Conservation (phyloP, 2,888 invertebrate genomes). For the Agapetus fuscipes region DNA sequence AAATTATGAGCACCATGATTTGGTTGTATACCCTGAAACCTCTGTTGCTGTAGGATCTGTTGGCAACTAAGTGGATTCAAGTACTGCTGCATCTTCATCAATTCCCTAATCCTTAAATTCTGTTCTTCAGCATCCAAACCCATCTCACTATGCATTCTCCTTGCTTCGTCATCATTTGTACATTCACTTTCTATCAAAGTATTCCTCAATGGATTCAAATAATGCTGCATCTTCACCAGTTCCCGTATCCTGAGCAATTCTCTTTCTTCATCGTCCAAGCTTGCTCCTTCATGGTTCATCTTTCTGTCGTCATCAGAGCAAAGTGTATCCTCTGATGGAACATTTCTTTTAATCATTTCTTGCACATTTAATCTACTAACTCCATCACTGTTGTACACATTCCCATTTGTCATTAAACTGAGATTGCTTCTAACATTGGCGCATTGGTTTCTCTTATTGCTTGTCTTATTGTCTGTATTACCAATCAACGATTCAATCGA, state of each 20-base stretch:
- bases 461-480: slow-evolving; percentile 21
- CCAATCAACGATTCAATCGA: slow-evolving; percentile 54
- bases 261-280: neutral
- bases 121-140: slow-evolving; percentile 22
- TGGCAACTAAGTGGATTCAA: slow-evolving; percentile 27
- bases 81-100: slow-evolving; percentile 40
- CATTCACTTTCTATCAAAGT: no score
- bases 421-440: slow-evolving; percentile 9
- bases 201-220: no score
- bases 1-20: slow-evolving; percentile 27
- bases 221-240: no score
- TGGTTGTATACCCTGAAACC: slow-evolving; percentile 31
- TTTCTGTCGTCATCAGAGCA: no score
- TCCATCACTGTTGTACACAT: neutral
- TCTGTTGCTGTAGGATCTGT: slow-evolving; percentile 33
- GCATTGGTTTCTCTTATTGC: slow-evolving; percentile 7
- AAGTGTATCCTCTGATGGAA: no score
- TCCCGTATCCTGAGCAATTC: slow-evolving; percentile 30
- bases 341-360: no score
- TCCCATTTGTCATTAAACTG: neutral
- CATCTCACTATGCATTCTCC: no score
- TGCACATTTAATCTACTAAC: slow-evolving; percentile 22
- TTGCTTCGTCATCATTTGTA: no score
- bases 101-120: slow-evolving; percentile 34
- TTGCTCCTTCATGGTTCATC: no score